A percentile compares a stretch with the other conserved stretches of the same genome.
Conservation (phyloP, 2,888 invertebrate genomes). For the Stenotaenia linearis region DNA sequence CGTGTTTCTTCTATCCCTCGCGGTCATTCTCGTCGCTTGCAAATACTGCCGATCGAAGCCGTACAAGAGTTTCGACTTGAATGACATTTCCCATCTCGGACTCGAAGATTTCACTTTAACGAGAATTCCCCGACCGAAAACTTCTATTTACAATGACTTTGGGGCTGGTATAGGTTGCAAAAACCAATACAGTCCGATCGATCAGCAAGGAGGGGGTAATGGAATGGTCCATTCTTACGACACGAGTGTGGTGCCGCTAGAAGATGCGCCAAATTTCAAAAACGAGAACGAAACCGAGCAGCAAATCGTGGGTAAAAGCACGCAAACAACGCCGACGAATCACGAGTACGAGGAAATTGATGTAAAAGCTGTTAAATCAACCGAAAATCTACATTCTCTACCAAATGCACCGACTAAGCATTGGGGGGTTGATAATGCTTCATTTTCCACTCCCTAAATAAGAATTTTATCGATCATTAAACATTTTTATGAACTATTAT, state of each 20-base stretch:
- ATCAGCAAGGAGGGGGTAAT: slow-evolving; percentile 35
- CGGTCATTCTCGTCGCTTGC: slow-evolving; percentile 35
- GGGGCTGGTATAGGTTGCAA: slow-evolving; percentile 33
- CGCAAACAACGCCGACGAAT: not conserved
- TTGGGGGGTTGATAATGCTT: slow-evolving; percentile 30
- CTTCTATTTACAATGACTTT: slow-evolving; percentile 22
- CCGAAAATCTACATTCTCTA: not conserved
- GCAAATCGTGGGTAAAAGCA: not conserved
- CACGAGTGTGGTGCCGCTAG: slow-evolving; percentile 39
- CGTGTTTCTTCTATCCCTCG: slow-evolving; percentile 37
- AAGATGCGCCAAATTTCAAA: slow-evolving; percentile 35
- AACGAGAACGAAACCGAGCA: not conserved
- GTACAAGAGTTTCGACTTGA: slow-evolving; percentile 34
- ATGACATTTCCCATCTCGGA: slow-evolving; percentile 35
- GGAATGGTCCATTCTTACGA: slow-evolving; percentile 39
- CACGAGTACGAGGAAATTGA: slow-evolving; percentile 31
- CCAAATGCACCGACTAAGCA: not conserved
- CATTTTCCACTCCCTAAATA: slow-evolving; percentile 21
- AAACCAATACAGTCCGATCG: slow-evolving; percentile 37
- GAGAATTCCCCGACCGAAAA: slow-evolving; percentile 38
- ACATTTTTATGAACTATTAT: not conserved
- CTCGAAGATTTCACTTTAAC: slow-evolving; percentile 40
- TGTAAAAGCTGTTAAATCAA: slow-evolving; percentile 18
- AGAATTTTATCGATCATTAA: not conserved
- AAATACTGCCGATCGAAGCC: slow-evolving; percentile 37